A percentile compares a stretch with the other conserved stretches of the same genome.
phyloP scores from a whole-genome alignment of 2,888 invertebrate species.

The Luffia ferchaultella region DNA sequence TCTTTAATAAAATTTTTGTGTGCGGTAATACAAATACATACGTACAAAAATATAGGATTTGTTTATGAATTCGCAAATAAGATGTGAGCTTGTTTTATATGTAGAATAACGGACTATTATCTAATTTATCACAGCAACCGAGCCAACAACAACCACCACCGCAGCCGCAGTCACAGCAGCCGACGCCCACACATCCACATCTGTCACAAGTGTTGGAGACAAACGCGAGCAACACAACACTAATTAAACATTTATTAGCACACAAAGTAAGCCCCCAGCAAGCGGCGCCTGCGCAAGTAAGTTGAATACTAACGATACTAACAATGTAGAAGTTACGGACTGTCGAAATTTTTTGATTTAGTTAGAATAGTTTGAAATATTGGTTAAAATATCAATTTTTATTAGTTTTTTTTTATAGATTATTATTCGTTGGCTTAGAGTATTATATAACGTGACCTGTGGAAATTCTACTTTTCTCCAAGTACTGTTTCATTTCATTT shows the following conservation, averaged over 20 bases:
- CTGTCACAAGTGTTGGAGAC: conserved; percentile 38
- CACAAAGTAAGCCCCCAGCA: conserved; percentile 82
- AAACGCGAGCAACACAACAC: conserved; percentile 72
- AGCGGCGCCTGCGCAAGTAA: conserved; percentile 54
- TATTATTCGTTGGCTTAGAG: too few species aligned
- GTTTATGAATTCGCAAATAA: too few species aligned
- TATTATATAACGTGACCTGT: too few species aligned
- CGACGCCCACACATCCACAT: conserved; percentile 26
- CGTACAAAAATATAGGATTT: too few species aligned
- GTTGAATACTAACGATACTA: conserved; percentile 35
- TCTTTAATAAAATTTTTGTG: too few species aligned
- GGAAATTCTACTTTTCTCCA: too few species aligned
- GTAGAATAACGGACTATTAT: too few species aligned
- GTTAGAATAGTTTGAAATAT: not conserved
- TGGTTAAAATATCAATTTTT: not conserved
- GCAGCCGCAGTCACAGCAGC: not conserved
- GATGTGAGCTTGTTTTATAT: too few species aligned
- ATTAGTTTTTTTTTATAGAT: not conserved
- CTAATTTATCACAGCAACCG: too few species aligned
- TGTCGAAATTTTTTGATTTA: not conserved
- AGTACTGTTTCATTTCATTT: too few species aligned
- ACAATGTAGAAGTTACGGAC: conserved; percentile 24
- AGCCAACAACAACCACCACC: not conserved
- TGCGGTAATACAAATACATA: too few species aligned
- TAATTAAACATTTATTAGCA: conserved; percentile 93